Percentiles rank a stretch among this genome's conserved stretches.
phyloP scores from a whole-genome alignment of 2,797 vertebrate species.

The Neosalanx taihuensis region DNA sequence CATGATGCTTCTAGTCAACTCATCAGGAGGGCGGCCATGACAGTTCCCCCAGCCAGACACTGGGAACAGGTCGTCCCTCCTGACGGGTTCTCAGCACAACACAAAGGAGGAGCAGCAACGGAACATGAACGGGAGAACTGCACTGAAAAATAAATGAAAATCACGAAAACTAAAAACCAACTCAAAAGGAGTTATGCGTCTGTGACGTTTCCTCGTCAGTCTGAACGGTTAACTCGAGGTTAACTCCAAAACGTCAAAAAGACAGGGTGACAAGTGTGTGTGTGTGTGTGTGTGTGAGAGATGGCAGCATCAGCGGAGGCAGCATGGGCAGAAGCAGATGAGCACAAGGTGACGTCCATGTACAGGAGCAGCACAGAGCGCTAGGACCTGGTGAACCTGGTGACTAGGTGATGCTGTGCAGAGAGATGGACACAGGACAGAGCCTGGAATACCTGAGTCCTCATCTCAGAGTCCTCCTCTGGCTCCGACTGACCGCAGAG shows the following conservation, averaged over 20 bases:
- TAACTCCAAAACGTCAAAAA: slow-evolving; percentile 26
- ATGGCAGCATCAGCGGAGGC: slow-evolving; percentile 32
- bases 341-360: slow-evolving; percentile 41
- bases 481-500: slow-evolving; percentile 88
- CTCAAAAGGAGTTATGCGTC: neutral
- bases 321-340: neutral
- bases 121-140: slow-evolving; percentile 6
- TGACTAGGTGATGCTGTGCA: slow-evolving; percentile 44
- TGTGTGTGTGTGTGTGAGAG: neutral
- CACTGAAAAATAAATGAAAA: neutral
- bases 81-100: neutral
- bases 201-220: slow-evolving; percentile 27
- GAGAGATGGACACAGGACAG: slow-evolving; percentile 38
- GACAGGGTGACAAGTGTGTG: slow-evolving; percentile 20
- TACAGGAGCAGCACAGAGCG: slow-evolving; percentile 48
- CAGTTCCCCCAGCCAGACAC: neutral
- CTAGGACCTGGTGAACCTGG: slow-evolving; percentile 16
- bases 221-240: slow-evolving; percentile 30
- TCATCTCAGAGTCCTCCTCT: slow-evolving; percentile 90
- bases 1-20: slow-evolving; percentile 8
- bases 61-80: slow-evolving; percentile 27
- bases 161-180: neutral
- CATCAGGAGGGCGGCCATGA: neutral
- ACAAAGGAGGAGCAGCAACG: slow-evolving; percentile 16
- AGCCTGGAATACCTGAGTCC: slow-evolving; percentile 84